Evolutionary conservation across 2,797 vertebrate genomes (phyloP).

Genomic region (Rhodeus uyekii): DNA sequence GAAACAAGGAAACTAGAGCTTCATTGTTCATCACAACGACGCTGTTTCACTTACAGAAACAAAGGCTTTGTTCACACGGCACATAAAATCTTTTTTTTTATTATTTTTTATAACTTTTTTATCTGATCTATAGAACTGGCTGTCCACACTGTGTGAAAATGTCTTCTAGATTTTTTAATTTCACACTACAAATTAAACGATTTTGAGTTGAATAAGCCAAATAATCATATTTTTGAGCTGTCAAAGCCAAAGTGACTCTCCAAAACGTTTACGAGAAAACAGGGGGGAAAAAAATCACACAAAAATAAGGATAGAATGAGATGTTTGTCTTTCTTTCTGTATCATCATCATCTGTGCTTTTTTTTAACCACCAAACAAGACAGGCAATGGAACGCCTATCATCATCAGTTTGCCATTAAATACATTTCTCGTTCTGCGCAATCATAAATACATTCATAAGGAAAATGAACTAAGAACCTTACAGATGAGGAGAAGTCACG

Average conservation of each 20-base stretch:
- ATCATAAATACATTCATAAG: slow-evolving; percentile 95
- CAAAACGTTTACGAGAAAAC: slow-evolving; percentile 28
- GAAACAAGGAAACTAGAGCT: slow-evolving; percentile 42
- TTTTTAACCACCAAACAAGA: slow-evolving; percentile 72
- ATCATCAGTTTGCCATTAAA: slow-evolving; percentile 71
- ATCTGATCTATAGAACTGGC: neutral
- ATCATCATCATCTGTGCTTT: slow-evolving; percentile 67
- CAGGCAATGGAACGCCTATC: slow-evolving; percentile 84
- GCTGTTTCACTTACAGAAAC: slow-evolving; percentile 41
- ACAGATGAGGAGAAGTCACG: slow-evolving; percentile 69
- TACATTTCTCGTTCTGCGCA: slow-evolving; percentile 71
- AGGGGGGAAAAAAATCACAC: slow-evolving; percentile 20
- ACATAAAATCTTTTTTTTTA: neutral
- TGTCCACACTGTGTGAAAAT: neutral
- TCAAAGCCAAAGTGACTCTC: slow-evolving; percentile 35
- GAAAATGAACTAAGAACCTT: slow-evolving; percentile 81
- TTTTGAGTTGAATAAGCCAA: neutral
- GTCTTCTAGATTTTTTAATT: neutral
- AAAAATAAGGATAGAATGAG: slow-evolving; percentile 78
- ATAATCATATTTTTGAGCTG: neutral
- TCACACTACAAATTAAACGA: neutral
- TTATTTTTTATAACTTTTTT: neutral
- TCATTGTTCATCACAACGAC: slow-evolving; percentile 32
- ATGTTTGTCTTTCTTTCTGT: slow-evolving; percentile 75
- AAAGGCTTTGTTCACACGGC: neutral